Percentiles rank a stretch among this genome's conserved stretches.
These are phyloP conservation scores for Cistogaster globosa DNA, from an alignment of 2,888 invertebrate species.

Conservation along the genomic window DNA sequence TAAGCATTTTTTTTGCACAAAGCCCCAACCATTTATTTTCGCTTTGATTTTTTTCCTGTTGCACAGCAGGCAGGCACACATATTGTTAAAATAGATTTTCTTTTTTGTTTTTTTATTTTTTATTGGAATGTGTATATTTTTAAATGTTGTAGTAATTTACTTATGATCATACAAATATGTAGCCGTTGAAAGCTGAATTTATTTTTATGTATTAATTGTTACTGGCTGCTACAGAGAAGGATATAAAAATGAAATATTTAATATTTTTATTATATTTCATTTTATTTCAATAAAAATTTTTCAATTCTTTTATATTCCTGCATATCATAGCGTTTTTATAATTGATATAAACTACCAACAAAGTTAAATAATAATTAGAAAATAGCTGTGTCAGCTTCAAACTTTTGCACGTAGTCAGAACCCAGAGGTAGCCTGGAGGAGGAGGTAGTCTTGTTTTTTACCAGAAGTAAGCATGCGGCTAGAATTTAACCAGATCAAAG, in stretches of 20 bases:
- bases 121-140: conserved; percentile 29
- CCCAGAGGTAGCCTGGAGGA: too few species aligned
- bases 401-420: too few species aligned
- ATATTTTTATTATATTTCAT: not conserved
- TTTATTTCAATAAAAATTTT: too few species aligned
- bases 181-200: not conserved
- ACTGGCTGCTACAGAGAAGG: conserved; percentile 6
- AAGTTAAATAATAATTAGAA: too few species aligned
- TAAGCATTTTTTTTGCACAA: conserved; percentile 44
- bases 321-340: too few species aligned
- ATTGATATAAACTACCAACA: too few species aligned
- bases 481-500: too few species aligned
- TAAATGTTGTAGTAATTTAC: conserved; percentile 63
- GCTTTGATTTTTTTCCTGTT: conserved; percentile 22
- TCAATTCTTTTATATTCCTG: too few species aligned
- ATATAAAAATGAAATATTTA: conserved; percentile 1
- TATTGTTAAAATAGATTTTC: conserved; percentile 43
- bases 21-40: conserved; percentile 52
- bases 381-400: too few species aligned
- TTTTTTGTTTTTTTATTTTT: conserved; percentile 2
- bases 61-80: conserved; percentile 61
- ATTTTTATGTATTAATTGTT: conserved; percentile 23
- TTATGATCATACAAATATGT: conserved; percentile 54
- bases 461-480: too few species aligned
- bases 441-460: too few species aligned